Conservation (phyloP, 2,888 invertebrate species). For the Pelosia muscerda region DNA sequence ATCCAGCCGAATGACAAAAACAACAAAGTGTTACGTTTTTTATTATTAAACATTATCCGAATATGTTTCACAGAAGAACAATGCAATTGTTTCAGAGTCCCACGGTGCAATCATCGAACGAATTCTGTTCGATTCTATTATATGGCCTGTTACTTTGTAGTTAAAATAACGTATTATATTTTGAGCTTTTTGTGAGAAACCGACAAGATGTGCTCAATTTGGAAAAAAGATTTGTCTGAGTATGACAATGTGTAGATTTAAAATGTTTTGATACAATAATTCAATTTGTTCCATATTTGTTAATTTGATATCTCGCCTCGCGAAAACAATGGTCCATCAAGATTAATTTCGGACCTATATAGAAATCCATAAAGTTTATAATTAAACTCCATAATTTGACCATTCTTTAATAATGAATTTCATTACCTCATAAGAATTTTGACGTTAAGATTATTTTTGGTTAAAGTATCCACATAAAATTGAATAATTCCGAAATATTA, state of each 20-base stretch:
- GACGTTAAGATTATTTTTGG: not conserved
- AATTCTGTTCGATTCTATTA: constrained; percentile 49
- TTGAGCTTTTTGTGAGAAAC: constrained; percentile 36
- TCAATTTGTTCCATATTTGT: not conserved
- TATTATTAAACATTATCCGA: constrained; percentile 53
- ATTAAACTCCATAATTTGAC: not conserved
- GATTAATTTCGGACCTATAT: not conserved
- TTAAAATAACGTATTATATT: constrained; percentile 41
- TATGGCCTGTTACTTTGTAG: constrained; percentile 42
- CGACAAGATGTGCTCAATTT: constrained; percentile 6
- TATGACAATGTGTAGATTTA: not conserved
- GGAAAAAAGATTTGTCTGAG: not conserved
- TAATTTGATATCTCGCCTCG: not conserved
- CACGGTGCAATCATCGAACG: constrained; percentile 59
- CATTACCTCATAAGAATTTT: not conserved
- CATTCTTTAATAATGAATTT: not conserved
- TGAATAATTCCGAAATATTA: not conserved
- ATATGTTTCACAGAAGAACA: constrained; percentile 56
- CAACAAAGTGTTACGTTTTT: constrained; percentile 40
- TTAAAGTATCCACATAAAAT: constrained; percentile 3
- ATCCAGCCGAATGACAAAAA: constrained; percentile 37
- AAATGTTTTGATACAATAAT: not conserved
- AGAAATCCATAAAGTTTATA: not conserved
- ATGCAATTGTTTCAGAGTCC: constrained; percentile 64
- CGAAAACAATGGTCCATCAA: not conserved